Evolutionary conservation across 35 echinoderm and acorn worm genomes (phyloP).

Genomic region (Hemicentrotus pulcherrimus): DNA sequence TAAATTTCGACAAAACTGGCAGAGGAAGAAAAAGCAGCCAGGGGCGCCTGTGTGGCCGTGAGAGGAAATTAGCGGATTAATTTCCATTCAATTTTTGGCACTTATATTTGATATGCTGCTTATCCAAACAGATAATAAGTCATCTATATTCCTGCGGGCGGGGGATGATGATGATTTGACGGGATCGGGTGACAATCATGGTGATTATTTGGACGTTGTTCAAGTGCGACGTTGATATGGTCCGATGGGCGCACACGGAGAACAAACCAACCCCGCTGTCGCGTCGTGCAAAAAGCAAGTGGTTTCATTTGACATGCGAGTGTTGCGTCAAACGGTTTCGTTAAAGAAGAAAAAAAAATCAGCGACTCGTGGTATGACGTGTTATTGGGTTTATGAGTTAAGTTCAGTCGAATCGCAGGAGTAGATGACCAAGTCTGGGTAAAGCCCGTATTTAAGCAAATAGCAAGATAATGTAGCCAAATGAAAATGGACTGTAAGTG

Average conservation of each 20-base stretch:
- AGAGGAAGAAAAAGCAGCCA: neutral
- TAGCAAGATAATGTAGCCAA: too few relatives aligned
- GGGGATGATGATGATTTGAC: constrained; percentile 7
- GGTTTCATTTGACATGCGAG: neutral
- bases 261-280: neutral
- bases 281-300: neutral
- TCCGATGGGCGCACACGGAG: neutral
- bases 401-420: neutral
- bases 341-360: neutral
- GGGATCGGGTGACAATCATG: neutral
- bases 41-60: neutral
- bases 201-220: neutral
- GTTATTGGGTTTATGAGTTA: neutral
- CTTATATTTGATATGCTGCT: neutral
- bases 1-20: neutral
- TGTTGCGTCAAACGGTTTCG: neutral
- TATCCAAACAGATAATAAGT: constrained; percentile 35
- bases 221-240: neutral
- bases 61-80: neutral
- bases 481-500: too few relatives aligned
- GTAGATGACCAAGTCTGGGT: too few relatives aligned
- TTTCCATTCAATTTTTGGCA: constrained; percentile 4
- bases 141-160: constrained; percentile 29
- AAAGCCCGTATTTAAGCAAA: too few relatives aligned
- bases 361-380: neutral